Percentiles rank a stretch among this genome's conserved stretches.
These are phyloP conservation scores for Boloria selene DNA, from an alignment of 2,888 invertebrate species.

Conservation along the genomic window DNA sequence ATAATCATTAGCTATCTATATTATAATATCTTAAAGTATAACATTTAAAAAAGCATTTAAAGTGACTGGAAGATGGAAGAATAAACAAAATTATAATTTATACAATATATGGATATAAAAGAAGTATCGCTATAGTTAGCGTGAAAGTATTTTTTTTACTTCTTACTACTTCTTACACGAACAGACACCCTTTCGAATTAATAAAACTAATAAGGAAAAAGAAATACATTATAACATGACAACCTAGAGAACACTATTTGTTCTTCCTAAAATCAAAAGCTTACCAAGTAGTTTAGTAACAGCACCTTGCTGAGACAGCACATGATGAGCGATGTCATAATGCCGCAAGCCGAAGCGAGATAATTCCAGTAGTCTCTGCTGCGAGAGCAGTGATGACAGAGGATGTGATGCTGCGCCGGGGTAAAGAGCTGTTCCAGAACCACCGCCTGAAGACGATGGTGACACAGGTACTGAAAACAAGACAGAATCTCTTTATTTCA, in stretches of 20 bases:
- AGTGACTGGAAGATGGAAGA: no score
- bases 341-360: slow-evolving; percentile 91
- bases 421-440: slow-evolving; percentile 73
- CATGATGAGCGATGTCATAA: slow-evolving; percentile 95
- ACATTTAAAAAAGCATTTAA: no score
- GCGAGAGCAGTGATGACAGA: slow-evolving; percentile 87
- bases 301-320: slow-evolving; percentile 95
- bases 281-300: slow-evolving; percentile 95
- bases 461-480: slow-evolving; percentile 80
- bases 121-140: no score
- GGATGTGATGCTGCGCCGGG: slow-evolving; percentile 82
- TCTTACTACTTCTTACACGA: no score
- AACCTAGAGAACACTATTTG: slow-evolving; percentile 10
- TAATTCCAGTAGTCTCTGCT: slow-evolving; percentile 90
- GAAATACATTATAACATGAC: no score
- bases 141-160: no score
- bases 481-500: background rate
- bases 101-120: no score
- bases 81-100: no score
- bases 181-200: no score
- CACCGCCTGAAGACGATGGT: slow-evolving; percentile 78
- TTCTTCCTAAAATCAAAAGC: slow-evolving; percentile 49
- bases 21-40: no score
- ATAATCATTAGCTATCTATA: no score
- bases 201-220: no score